Conservation (phyloP, 1,140 invertebrate genomes). For the Lutraria rhynchaena region DNA sequence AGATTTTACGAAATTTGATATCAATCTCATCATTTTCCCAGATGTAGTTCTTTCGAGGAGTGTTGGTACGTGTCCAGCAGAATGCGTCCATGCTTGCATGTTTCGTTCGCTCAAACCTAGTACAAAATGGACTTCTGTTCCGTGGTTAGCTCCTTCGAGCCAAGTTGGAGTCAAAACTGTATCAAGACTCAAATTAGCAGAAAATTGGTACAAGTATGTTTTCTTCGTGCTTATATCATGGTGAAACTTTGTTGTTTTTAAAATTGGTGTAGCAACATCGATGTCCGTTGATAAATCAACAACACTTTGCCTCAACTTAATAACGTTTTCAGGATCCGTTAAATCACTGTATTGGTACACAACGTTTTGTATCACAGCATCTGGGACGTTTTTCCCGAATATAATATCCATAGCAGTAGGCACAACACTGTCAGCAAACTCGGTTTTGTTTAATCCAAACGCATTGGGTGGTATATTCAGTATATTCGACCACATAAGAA, state of each 20-base stretch:
- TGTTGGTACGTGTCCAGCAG: slow-evolving; percentile 26
- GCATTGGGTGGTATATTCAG: neutral
- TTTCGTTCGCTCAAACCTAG: slow-evolving; percentile 44
- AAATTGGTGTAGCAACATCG: slow-evolving; percentile 27
- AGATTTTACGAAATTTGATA: slow-evolving; percentile 34
- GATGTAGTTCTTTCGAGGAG: slow-evolving; percentile 6
- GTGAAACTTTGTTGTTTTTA: slow-evolving; percentile 41
- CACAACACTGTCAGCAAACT: slow-evolving; percentile 17
- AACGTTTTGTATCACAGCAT: slow-evolving; percentile 19
- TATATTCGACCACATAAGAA: slow-evolving; percentile 14
- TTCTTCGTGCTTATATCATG: neutral
- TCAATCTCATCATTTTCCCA: slow-evolving; percentile 7
- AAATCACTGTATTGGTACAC: slow-evolving; percentile 41
- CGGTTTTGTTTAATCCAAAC: slow-evolving; percentile 12
- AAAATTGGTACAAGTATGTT: slow-evolving; percentile 51
- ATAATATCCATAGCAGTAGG: slow-evolving; percentile 32
- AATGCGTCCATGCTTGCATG: slow-evolving; percentile 4
- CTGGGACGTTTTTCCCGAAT: slow-evolving; percentile 22
- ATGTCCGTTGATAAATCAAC: slow-evolving; percentile 52
- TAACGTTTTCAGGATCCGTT: slow-evolving; percentile 6
- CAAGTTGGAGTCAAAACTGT: slow-evolving; percentile 29
- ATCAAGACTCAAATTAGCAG: neutral
- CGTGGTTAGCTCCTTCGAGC: slow-evolving; percentile 45
- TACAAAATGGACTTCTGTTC: slow-evolving; percentile 33
- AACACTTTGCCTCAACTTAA: slow-evolving; percentile 7